phyloP scores from a whole-genome alignment of 2,113 vertebrate species.

The Oryctolagus cuniculus region DNA sequence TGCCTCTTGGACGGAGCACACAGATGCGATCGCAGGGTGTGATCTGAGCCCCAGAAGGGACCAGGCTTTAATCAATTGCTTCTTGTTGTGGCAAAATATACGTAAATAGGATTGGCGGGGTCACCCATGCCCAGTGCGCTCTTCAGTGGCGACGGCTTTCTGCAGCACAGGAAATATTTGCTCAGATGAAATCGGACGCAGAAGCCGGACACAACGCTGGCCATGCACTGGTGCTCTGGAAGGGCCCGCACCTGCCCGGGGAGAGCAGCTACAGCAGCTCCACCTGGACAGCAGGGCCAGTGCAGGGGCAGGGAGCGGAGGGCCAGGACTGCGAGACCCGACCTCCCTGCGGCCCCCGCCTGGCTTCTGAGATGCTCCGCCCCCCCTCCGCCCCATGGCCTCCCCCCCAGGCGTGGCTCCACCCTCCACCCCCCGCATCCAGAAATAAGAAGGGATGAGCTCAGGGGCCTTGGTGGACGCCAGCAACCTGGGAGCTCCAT shows the following conservation, averaged over 20 bases:
- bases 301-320: accelerated
- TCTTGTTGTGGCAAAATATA: background rate
- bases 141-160: background rate
- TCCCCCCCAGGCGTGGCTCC: background rate
- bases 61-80: background rate
- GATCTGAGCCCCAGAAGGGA: background rate
- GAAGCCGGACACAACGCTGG: background rate
- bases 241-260: background rate
- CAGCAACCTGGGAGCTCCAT: background rate
- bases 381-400: background rate
- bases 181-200: background rate
- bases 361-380: background rate
- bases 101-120: no score
- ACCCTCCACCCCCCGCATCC: no score
- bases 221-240: background rate
- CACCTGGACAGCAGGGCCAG: background rate
- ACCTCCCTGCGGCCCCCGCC: background rate
- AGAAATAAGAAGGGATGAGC: background rate
- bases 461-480: background rate
- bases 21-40: no score
- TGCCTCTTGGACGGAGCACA: background rate
- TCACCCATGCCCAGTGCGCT: background rate
- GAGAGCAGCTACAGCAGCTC: background rate
- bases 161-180: background rate
- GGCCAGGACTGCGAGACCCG: no score